Evolutionary conservation across 2,797 vertebrate species (phyloP), one percentile per base, ranked within the genome.

Genomic region (Micromesistius poutassou): DNA sequence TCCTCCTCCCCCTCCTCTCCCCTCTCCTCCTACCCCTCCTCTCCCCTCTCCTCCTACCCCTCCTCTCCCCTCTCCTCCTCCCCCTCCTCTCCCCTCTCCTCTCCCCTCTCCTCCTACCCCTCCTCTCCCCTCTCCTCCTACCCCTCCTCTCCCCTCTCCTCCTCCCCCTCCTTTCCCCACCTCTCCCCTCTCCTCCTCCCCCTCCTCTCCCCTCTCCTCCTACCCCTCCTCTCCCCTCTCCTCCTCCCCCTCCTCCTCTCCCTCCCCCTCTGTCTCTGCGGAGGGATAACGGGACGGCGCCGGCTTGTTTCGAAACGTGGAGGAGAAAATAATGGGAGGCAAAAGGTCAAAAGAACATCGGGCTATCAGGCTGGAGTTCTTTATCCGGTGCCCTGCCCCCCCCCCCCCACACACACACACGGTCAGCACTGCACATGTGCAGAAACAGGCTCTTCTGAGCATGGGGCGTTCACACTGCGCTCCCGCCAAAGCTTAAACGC

Each of bases 261-360:
- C 3, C 12, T 13, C 2, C 14, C 46, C 50, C 50, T n/a, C 5
- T 2, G 72, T 87, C 77, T 85, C 72, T 22, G 33, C 35, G 66
- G 75, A 79, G 72, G 46, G 76, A 80, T 73, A 46, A 0, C 78
- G 42, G 74, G 76, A 76, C 19, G 36, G 74, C 85, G 75, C 38
- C 76, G 50, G n/a, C 55, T 71, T 81, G 78, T 85, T 79, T 80
- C 36, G 30, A 71, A 50, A 62, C 22, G 0, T 4, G 22, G 5
- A 62, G 14, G 19, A n/a, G 22, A 62, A 1, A 62, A 62, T 8
- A 79, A 76, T 33, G 30, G 71, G 70, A 40, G 36, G 81, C 75
- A 84, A 71, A 10, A 30, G 82, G 78, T 79, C 76, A 75, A 71
- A 79, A 81, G 77, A 79, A 82, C 74, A 62, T 30, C 75, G 71